Base-by-base conservation (phyloP, 2,113 vertebrate species). In the Trogon melanurus region DNA sequence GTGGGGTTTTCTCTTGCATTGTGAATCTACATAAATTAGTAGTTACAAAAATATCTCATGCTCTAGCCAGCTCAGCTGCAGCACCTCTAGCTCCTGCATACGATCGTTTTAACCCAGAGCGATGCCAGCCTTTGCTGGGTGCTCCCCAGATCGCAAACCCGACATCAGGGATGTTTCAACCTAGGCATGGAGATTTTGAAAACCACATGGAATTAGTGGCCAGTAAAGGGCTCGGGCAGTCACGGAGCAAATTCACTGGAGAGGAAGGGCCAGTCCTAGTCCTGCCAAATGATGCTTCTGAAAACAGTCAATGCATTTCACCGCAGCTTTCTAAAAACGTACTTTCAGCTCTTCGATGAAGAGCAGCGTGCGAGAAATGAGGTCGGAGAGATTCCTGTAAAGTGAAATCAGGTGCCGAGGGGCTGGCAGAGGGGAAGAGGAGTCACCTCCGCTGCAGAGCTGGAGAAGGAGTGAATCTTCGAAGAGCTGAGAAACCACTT, bases 41-140 rank as follows among this genome's bases (percentile, higher is more conserved):
- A n/a, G 20, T 18, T 51, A 10, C 0, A 61, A 47, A 57, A 65
- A n/a, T 16, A 11, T 32, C 62, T 41, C 0, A 0, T 21, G 61
- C 30, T 58, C 48, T 7, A 10, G 62, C 32, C 51, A 61, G 84
- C 69, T 48, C 76, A 53, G 54, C 30, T 57, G 6, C 48, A 51
- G 53, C 76, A 34, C 27, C 27, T 3, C 21, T 11, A 11, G 12
- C 25, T 47, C 0, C 50, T 11, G 51, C 32, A 1, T 2, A 1
- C 4, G 1, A 8, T 3, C 2, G 0, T 7, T 12, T 3, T 2
- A 44, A 54, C 32, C 34, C 70, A 5, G 50, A 27, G 25, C 0
- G 3, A 32, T 32, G 34, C 30, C 56, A 57, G 50, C 19, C 87
- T 54, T 19, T 51, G 38, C 72, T 16, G 54, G 18, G 10, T 36